Base-by-base conservation (phyloP, 2,888 invertebrate species). In the Eupelmus urozonus region DNA sequence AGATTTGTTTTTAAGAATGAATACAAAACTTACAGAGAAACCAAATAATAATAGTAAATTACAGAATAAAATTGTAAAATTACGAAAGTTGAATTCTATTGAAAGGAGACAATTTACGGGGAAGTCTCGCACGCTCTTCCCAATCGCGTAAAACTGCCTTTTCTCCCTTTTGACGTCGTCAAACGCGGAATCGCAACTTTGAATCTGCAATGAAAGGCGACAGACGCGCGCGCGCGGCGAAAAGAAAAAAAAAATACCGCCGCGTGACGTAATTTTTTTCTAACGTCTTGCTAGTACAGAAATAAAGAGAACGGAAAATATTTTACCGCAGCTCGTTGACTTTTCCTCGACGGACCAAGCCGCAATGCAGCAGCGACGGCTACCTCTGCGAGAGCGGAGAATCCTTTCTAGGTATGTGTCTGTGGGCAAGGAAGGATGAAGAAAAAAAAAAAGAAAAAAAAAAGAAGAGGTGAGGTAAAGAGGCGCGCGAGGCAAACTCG, bases 291-390 rank as follows among this genome's bases (percentile, higher is more conserved):
- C n/a, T 23, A 49, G 45, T 45, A 16, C 13, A 45, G 45, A 16
- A 78, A 73, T 62, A 65, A 60, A 71, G 18, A 49, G 25, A 71
- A 71, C 53, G 62, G 67, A 71, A 79, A 67, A 79, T 72, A 25
- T 75, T 75, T 74, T 79, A 71, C 79, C 75, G 75, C 71, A 75
- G 72, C 66, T 79, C 69, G 76, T 75, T 71, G 75, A 79, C 49
- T 76, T 76, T 76, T 60, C 69, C 72, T 69, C 20, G 55, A 63
- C 27, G 62, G 16, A 45, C n/a, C n/a, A n/a, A 25, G 16, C 78
- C 69, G 79, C 76, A 79, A 53, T 79, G 79, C 79, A 70, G 77
- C 51, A 59, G 27, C 45, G 11, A 9, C 34, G 16, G 13, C 34
- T 27, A 71, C 45, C 62, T 60, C 20, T 16, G 60, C 18, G 49